Conservation (phyloP, 23 tunicate genomes). For the Phallusia fumigata region DNA sequence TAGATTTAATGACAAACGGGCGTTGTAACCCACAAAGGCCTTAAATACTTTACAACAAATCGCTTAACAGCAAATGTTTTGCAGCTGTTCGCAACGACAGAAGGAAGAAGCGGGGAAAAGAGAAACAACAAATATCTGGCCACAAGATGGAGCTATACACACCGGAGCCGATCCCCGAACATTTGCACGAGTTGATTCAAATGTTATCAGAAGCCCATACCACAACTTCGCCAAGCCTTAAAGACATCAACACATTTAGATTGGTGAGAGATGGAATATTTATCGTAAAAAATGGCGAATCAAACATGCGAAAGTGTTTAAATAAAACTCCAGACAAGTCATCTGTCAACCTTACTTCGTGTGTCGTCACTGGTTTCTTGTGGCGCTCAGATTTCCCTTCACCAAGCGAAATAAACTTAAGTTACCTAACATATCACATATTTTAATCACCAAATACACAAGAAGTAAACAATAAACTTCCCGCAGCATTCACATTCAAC, state of each 20-base stretch:
- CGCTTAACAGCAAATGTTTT: background rate
- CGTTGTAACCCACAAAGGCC: too few species aligned
- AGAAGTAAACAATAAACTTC: background rate
- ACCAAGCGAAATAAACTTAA: too few species aligned
- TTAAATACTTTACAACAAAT: background rate
- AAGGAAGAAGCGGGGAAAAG: conserved; percentile 57
- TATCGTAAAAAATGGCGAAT: too few species aligned
- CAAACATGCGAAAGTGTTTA: too few species aligned
- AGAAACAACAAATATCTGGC: conserved; percentile 12
- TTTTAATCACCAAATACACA: background rate
- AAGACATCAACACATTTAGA: conserved; percentile 33
- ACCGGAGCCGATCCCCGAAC: conserved; percentile 2
- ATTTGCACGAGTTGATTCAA: conserved; percentile 27
- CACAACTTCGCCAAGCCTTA: conserved; percentile 49
- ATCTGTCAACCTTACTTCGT: too few species aligned
- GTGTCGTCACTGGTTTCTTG: too few species aligned
- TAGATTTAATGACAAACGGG: too few species aligned
- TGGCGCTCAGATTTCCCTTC: too few species aligned
- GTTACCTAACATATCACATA: background rate
- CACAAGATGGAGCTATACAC: background rate
- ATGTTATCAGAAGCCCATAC: conserved; percentile 44
- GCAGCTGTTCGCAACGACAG: conserved; percentile 69
- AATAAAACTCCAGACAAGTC: too few species aligned
- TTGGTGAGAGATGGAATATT: too few species aligned
- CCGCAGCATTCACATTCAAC: background rate